Evolutionary conservation across 2,888 invertebrate genomes (phyloP), one percentile per base, ranked within the genome.

Genomic region (Agrotis ipsilon): DNA sequence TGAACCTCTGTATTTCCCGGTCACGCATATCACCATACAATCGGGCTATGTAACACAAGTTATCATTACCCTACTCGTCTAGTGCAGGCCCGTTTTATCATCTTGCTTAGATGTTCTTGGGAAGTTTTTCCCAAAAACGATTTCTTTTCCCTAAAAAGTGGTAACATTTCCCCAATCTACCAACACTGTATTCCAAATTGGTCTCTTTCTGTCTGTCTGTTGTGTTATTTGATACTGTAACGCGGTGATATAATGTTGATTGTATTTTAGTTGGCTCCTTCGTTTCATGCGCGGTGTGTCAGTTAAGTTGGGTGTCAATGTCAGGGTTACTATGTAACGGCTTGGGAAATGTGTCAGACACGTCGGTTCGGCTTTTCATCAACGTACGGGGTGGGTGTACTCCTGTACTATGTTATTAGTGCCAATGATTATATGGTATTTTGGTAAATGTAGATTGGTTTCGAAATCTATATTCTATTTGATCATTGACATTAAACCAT

Each of bases 211-310:
- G n/a, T n/a, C 14, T 55, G n/a, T 19, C 32, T 78, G 81, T 77
- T 78, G 70, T 81, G 84, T 80, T 80, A 84, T 82, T 75, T 65
- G 84, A 84, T 83, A 82, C 72, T 61, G 49, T 24, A 49, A 19
- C 49, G 49, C 16, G 51, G 49, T 83, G 81, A 80, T 80, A 75
- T 79, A 79, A 78, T 68, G 24, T 66, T 54, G 19, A 57, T 66
- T 67, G 57, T 83, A 84, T 84, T 70, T 61, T 73, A 72, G 71
- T 54, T 54, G 5, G 46, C 39, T 72, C 9, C n/a, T 21, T 24
- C 27, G 49, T 72, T 66, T 74, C 46, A 43, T 48, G n/a, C 3
- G 16, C 21, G 52, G 7, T 32, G 60, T 51, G 43, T 74, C 68
- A 48, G 43, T 66, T 70, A 78, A 59, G 72, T 78, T 55, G 52